Evolutionary conservation across 2,888 invertebrate genomes (phyloP), one percentile per base, ranked within the genome.

Genomic region (Tinea trinotella): DNA sequence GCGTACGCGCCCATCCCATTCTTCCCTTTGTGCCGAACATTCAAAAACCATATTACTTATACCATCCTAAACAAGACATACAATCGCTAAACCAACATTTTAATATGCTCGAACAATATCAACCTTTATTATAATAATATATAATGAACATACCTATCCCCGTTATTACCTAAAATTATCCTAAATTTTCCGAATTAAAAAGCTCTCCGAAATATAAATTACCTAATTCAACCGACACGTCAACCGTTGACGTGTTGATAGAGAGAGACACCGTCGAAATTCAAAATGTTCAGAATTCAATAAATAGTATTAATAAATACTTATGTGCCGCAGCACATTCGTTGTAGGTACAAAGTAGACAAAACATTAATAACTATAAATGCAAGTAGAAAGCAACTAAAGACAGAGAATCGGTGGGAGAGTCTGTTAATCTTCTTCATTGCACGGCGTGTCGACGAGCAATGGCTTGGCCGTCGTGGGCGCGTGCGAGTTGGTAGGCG

Each of bases 401-500:
- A 30, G 7, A 30, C n/a, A 30, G 4, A 36, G 56, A 56, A 64
- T 46, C 19, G 46, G 19, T 17, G 46, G 18, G 46, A 19, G n/a
- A 46, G 17, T n/a, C n/a, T n/a, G n/a, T 46, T 82, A 83, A 58
- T 84, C 78, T 65, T 85, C 84, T 65, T 84, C 84, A 34, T 75
- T 83, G 63, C 79, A 79, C 19, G 80, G 80, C 22, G 82, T 81
- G 61, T 84, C 84, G 46, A 85, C 85, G 52, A 84, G 73, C 59
- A 84, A 68, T 56, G 84, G 84, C 62, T 83, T 84, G 49, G 75
- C 66, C 15, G 72, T 61, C 12, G 52, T 12, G 54, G 57, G 58
- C 13, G 54, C 46, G 19, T 74, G 64, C 7, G 72, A 58, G 24
- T 73, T 62, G 52, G 73, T 70, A 57, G 72, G 59, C 24, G 75